Conservation (phyloP, 1,140 invertebrate species). For the Drosophila varians region DNA sequence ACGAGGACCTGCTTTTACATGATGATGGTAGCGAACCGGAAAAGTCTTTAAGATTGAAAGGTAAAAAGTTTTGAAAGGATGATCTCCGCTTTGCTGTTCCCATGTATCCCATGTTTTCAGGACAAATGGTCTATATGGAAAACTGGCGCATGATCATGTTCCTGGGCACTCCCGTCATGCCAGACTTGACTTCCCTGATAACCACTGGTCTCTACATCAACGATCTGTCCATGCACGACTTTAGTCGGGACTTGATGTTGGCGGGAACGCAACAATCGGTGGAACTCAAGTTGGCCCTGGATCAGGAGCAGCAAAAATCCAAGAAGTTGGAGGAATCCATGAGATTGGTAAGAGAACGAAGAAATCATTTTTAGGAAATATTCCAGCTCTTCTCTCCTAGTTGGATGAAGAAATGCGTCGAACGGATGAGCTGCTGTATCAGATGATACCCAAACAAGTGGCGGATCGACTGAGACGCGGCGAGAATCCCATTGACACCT, state of each 20-base stretch:
- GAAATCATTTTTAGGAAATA: no score
- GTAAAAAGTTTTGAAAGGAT: constrained; percentile 82
- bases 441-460: constrained; percentile 99
- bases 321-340: constrained; percentile 98
- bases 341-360: constrained; percentile 84
- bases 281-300: constrained; percentile 96
- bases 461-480: constrained; percentile 95
- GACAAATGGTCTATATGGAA: constrained; percentile 99
- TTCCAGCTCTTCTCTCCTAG: constrained; percentile 84
- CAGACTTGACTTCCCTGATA: constrained; percentile 94
- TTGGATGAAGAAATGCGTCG: constrained; percentile 97
- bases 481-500: constrained; percentile 96
- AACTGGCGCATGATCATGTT: constrained; percentile 99
- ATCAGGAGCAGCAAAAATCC: constrained; percentile 98
- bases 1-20: constrained; percentile 86
- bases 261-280: constrained; percentile 98
- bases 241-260: constrained; percentile 97
- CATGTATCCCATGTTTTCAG: constrained; percentile 74
- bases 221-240: constrained; percentile 98
- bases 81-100: neutral
- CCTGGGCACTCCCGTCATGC: constrained; percentile 97
- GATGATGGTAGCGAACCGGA: constrained; percentile 87
- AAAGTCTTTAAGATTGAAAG: constrained; percentile 92
- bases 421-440: constrained; percentile 97
- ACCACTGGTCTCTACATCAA: constrained; percentile 96